These are phyloP conservation scores for Pangasius mekongensis DNA, from an alignment of 2,797 vertebrate species.

Conservation along the genomic window DNA sequence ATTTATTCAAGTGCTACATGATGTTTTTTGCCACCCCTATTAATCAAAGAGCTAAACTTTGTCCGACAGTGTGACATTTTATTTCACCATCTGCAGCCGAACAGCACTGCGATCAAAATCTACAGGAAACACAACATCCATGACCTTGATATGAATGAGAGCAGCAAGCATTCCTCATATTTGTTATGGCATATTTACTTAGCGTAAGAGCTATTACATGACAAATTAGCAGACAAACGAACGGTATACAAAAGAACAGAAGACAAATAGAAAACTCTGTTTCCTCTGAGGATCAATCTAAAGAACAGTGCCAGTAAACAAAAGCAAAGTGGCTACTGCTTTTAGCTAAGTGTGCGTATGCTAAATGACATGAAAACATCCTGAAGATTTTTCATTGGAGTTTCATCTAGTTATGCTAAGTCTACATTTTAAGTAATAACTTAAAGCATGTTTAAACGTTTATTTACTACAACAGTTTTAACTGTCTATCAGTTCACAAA, in stretches of 20 bases:
- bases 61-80: neutral
- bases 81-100: neutral
- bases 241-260: neutral
- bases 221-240: neutral
- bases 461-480: neutral
- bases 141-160: conserved; percentile 1
- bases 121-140: neutral
- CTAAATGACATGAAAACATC: too few relatives aligned
- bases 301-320: neutral
- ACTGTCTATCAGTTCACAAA: neutral
- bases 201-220: neutral
- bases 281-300: neutral
- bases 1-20: neutral
- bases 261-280: neutral
- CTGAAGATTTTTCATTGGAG: neutral
- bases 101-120: neutral
- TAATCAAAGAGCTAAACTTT: neutral
- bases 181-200: conserved; percentile 19
- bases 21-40: neutral
- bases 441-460: neutral
- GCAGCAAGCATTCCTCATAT: neutral
- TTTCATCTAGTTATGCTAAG: neutral
- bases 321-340: neutral
- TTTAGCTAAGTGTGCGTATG: too few relatives aligned
- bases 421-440: neutral